Evolutionary conservation across 2,797 vertebrate species (phyloP).

Genomic region (Ataeniobius toweri): DNA sequence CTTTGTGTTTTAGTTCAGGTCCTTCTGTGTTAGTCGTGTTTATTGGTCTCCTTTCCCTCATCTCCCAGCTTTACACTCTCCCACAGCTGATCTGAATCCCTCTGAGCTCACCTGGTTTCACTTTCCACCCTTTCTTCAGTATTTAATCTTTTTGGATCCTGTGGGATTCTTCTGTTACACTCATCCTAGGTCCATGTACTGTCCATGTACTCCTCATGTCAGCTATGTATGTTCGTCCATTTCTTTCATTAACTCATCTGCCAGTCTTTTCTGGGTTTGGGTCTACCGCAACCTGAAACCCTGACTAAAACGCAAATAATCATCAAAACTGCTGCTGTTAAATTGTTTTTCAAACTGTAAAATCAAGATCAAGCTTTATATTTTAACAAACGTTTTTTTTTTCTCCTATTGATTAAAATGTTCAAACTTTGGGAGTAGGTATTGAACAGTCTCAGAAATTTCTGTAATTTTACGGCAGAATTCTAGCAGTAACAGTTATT

Average conservation of each 20-base stretch:
- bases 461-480: too few relatives aligned
- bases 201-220: background rate
- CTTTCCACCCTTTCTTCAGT: background rate
- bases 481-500: too few relatives aligned
- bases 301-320: constrained; percentile 8
- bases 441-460: too few relatives aligned
- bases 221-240: background rate
- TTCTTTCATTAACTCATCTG: background rate
- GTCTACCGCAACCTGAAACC: background rate
- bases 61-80: background rate
- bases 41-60: background rate
- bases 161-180: background rate
- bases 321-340: background rate
- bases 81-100: background rate
- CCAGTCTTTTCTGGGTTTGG: background rate
- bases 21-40: background rate
- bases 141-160: background rate
- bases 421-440: too few relatives aligned
- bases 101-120: background rate
- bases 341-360: background rate
- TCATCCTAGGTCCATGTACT: background rate
- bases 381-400: background rate
- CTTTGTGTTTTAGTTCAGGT: background rate
- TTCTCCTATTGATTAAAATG: too few relatives aligned
- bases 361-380: background rate